Evolutionary conservation across 1,140 invertebrate species (phyloP), one percentile per base, ranked within the genome.

Genomic region (Hycleus phaleratus): DNA sequence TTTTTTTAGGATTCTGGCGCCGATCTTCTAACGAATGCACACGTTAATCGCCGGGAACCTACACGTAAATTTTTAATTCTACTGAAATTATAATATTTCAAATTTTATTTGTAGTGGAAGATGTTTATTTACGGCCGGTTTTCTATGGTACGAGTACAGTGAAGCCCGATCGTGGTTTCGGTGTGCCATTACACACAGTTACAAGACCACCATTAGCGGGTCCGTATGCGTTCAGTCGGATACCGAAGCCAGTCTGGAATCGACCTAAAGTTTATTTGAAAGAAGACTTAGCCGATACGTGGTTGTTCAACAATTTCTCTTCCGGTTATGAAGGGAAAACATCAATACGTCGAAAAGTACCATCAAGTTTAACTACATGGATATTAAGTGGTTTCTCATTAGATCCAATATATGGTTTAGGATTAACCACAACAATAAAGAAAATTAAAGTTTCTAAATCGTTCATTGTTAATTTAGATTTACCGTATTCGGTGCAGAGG

Each of bases 291-390:
- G 84, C 81, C 60, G 79, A 85, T 63, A 91, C 90, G 46, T 93
- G 90, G 90, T 81, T 92, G 70, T 91, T 93, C 77, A 75, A 82
- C 66, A 91, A 93, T 76, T 81, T 90, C 64, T 85, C 89, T 52
- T 82, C 87, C 64, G 61, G 79, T 49, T 71, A 70, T 49, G 81
- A 83, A 51, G 82, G 83, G 18, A 79, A 77, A 71, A 78, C 80
- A 26, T 76, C 79, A 3, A 71, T 81, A 32, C 75, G 79, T 58
- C 74, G 78, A 56, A 75, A 73, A 65, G 85, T 93, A 32, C 95
- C 95, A 0, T 87, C 93, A 61, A 90, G 90, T 0, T 91, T 97
- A 8, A 96, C 92, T 0, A 92, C 91, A 1, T 98, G 95, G 93
- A 80, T 90, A 12, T 80, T 97, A 0, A 91, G 88, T 38, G 96